Evolutionary conservation across 92 coral and sea anemone species (phyloP).

Genomic region (Epizoanthus scotinus): DNA sequence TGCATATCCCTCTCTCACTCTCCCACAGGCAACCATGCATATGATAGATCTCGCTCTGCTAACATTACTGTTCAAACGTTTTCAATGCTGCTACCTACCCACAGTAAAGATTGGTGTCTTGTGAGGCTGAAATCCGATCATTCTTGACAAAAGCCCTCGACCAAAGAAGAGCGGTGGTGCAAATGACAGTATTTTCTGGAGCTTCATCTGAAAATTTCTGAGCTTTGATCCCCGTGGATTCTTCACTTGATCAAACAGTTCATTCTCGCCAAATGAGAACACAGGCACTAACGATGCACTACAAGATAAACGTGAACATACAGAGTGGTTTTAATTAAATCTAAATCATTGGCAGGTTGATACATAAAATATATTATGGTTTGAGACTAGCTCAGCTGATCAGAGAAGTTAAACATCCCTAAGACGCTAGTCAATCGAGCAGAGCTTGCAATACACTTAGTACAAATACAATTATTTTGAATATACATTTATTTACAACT

Average conservation of each 20-base stretch:
- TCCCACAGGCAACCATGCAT: too few relatives aligned
- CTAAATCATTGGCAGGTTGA: too few relatives aligned
- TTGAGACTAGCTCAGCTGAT: too few relatives aligned
- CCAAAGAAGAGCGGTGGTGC: slow-evolving; percentile 97
- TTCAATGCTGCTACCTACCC: slow-evolving; percentile 61
- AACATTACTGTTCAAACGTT: not conserved
- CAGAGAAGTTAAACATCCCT: too few relatives aligned
- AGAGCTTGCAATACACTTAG: not conserved
- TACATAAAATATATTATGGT: too few relatives aligned
- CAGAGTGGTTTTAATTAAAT: too few relatives aligned
- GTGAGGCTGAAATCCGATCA: slow-evolving; percentile 80
- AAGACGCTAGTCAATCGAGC: not conserved
- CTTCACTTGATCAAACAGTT: slow-evolving; percentile 77
- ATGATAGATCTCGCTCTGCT: not conserved
- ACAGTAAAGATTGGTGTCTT: slow-evolving; percentile 84
- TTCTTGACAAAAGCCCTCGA: slow-evolving; percentile 68
- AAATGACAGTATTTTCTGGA: slow-evolving; percentile 83
- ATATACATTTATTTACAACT: too few relatives aligned
- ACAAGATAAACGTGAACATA: slow-evolving; percentile 1
- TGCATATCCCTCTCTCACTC: too few relatives aligned
- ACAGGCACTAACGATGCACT: slow-evolving; percentile 97
- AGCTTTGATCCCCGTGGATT: slow-evolving; percentile 92
- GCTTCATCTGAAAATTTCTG: slow-evolving; percentile 69
- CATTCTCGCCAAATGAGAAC: slow-evolving; percentile 98
- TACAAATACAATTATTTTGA: not conserved